Evolutionary conservation across 2,797 vertebrate species (phyloP).

Genomic region (Esox masquinongy): DNA sequence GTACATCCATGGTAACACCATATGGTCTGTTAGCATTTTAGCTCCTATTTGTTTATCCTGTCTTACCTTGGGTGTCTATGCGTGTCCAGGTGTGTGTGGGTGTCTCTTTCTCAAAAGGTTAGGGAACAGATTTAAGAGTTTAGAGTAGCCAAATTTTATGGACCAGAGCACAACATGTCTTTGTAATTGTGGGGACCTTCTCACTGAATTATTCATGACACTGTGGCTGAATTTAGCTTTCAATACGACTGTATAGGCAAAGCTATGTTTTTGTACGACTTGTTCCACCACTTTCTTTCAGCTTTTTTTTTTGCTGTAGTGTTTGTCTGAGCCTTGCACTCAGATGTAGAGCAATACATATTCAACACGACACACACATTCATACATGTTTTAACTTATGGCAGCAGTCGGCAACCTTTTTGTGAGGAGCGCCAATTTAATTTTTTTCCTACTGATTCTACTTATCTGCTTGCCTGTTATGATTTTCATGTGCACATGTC

Average conservation of each 20-base stretch:
- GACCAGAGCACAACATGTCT: slow-evolving; percentile 32
- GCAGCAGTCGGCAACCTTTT: no score
- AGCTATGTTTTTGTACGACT: neutral
- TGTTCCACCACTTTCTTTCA: neutral
- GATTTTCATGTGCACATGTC: no score
- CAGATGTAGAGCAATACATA: neutral
- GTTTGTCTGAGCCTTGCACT: neutral
- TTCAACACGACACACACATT: neutral
- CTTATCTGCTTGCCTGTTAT: no score
- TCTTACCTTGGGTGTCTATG: slow-evolving; percentile 46
- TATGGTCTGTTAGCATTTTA: slow-evolving; percentile 62
- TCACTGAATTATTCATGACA: slow-evolving; percentile 60
- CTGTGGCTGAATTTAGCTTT: slow-evolving; percentile 21
- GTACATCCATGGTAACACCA: slow-evolving; percentile 43
- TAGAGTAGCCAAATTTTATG: slow-evolving; percentile 13
- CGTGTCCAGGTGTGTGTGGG: neutral
- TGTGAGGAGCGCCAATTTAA: no score
- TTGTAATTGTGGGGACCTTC: slow-evolving; percentile 43
- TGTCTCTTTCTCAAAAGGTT: neutral
- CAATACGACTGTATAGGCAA: neutral
- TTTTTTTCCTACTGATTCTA: no score
- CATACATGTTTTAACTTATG: neutral
- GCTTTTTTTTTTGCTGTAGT: neutral
- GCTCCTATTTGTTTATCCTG: slow-evolving; percentile 29
- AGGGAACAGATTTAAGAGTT: slow-evolving; percentile 17